Base-by-base conservation (phyloP, 2,797 vertebrate genomes). In the Lagorchestes hirsutus region DNA sequence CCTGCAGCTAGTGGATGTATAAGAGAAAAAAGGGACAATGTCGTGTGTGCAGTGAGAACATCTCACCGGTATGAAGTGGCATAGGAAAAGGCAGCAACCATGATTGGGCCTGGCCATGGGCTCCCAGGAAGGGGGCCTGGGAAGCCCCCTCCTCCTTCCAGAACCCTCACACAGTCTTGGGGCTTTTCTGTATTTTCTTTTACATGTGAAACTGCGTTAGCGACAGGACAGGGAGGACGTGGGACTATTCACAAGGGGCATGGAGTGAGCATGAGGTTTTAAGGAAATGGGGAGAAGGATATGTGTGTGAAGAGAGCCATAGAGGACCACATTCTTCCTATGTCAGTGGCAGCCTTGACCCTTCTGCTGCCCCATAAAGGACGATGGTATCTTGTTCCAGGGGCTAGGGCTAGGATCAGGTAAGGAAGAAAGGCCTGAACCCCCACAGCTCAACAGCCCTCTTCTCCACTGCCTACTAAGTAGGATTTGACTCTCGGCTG, bases 401-500 rank as follows among this genome's bases (percentile, higher is more conserved):
- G 92, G 94, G 54, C 13, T 90, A 59, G 57, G 22, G 95, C 92
- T 93, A 82, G 96, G 31, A 28, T 92, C 95, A 14, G 29, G 93
- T 95, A 90, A 54, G 92, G 91, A 50, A 46, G 40, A 55, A 31
- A 92, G 93, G 34, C 67, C 96, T 1, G 5, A 97, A 94, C 93
- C 94, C 93, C 96, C 95, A 40, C 93, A 95, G 98, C 98, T 98
- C 96, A 95, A 87, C 74, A 82, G n/a, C 67, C n/a, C 67, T 96
- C 96, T 97, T 97, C 54, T 97, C 93, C 40, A 96, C 93, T 74
- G 31, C 55, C 0, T 95, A 95, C 97, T 98, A 99, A 95, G 98
- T 99, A 46, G 98, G 97, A 55, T 98, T 98, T n/a, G 98, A 96
- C 97, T 98, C 98, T 74, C 67, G 99, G 98, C 97, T 98, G 31